These are phyloP conservation scores for Adoxophyes honmai DNA, from an alignment of 1,140 invertebrate species.

Conservation along the genomic window DNA sequence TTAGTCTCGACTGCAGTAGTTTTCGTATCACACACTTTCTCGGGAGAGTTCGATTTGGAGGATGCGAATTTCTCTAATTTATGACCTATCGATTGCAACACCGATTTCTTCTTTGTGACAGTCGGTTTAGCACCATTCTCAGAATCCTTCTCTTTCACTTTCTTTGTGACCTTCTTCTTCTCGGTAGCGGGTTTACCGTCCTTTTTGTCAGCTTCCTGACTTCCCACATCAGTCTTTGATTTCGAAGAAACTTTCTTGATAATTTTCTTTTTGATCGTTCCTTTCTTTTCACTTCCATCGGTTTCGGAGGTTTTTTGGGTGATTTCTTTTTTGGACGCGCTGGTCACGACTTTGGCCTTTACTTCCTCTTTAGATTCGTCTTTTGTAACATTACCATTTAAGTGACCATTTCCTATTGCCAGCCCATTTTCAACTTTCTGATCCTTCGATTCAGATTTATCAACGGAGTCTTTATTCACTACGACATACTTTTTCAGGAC, in stretches of 20 bases:
- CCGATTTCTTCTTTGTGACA: constrained; percentile 77
- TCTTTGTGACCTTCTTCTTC: constrained; percentile 69
- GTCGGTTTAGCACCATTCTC: constrained; percentile 60
- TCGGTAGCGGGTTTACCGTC: constrained; percentile 44
- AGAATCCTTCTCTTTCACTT: constrained; percentile 67
- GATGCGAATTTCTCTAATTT: constrained; percentile 81
- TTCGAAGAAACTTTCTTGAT: constrained; percentile 69
- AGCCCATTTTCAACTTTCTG: constrained; percentile 34
- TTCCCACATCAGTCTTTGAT: constrained; percentile 56
- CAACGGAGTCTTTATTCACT: constrained; percentile 34
- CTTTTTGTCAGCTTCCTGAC: constrained; percentile 25
- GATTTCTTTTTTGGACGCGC: constrained; percentile 31
- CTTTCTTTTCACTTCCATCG: constrained; percentile 54
- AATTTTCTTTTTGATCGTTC: constrained; percentile 73
- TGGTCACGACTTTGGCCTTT: constrained; percentile 17
- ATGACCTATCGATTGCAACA: constrained; percentile 81
- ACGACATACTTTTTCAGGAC: constrained; percentile 70
- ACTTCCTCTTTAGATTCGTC: constrained; percentile 9
- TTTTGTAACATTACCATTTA: constrained; percentile 18
- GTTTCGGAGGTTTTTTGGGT: constrained; percentile 44
- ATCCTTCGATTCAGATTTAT: constrained; percentile 30
- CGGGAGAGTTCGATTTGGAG: constrained; percentile 65
- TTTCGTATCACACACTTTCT: constrained; percentile 54
- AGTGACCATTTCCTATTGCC: constrained; percentile 24
- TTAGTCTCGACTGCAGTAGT: constrained; percentile 28